These are phyloP conservation scores for Prenolepis imparis DNA, from an alignment of 2,888 invertebrate genomes.

Conservation along the genomic window DNA sequence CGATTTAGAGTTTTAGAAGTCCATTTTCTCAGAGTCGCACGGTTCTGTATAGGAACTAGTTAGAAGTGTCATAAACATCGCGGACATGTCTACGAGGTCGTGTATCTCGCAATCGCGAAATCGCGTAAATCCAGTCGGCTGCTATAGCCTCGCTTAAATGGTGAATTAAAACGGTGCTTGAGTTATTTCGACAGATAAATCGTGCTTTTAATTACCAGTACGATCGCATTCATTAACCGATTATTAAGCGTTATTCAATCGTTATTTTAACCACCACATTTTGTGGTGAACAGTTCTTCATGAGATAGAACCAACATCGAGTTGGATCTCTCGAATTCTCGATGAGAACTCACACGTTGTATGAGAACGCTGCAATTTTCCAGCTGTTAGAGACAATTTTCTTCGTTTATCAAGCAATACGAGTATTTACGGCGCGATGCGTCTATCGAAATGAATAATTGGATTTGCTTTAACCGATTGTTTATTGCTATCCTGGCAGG, in stretches of 20 bases:
- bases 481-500: conserved; percentile 34
- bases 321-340: background rate
- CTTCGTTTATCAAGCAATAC: conserved; percentile 21
- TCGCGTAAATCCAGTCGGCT: conserved; percentile 28
- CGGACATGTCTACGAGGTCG: background rate
- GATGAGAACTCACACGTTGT: background rate
- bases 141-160: background rate
- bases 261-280: too few relatives aligned
- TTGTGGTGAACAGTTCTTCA: background rate
- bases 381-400: conserved; percentile 35
- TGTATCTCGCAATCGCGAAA: conserved; percentile 9
- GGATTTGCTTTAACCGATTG: conserved; percentile 13
- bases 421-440: conserved; percentile 1
- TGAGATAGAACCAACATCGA: background rate
- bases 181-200: conserved; percentile 22
- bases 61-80: conserved; percentile 23
- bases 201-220: conserved; percentile 11
- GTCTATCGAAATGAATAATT: background rate
- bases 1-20: background rate
- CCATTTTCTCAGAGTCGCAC: conserved; percentile 12
- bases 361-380: conserved; percentile 17
- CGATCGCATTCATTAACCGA: conserved; percentile 2
- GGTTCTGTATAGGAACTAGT: background rate
- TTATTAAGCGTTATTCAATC: conserved; percentile 27
- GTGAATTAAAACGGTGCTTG: background rate